These are phyloP conservation scores for Bubo bubo DNA, from an alignment of 2,113 vertebrate genomes.

Conservation along the genomic window DNA sequence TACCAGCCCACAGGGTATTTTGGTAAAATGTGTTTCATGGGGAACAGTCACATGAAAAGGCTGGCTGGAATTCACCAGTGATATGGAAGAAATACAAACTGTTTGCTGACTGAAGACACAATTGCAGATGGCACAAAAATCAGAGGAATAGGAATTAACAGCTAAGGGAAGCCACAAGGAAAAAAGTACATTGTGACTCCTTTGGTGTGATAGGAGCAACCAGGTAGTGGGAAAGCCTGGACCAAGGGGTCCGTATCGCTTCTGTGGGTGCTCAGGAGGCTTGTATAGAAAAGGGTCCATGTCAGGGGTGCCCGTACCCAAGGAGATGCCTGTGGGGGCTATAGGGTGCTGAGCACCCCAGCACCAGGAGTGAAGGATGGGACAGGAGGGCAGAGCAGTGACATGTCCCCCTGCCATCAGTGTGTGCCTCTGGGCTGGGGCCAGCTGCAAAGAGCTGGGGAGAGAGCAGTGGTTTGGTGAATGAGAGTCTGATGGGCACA, in stretches of 20 bases:
- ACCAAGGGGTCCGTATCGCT: background rate
- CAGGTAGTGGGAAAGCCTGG: background rate
- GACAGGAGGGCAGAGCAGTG: background rate
- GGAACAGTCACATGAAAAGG: background rate
- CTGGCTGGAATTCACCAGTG: background rate
- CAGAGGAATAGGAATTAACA: background rate
- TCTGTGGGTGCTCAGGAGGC: background rate
- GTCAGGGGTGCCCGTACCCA: background rate
- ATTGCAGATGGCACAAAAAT: background rate
- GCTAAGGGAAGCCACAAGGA: background rate
- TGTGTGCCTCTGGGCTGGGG: background rate
- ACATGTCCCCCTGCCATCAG: background rate
- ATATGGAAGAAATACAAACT: background rate
- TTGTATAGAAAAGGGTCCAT: background rate
- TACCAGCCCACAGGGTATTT: background rate
- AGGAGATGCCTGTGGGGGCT: background rate
- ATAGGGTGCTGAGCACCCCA: background rate
- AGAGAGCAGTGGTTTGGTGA: background rate
- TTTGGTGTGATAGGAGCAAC: background rate
- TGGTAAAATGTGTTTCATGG: background rate
- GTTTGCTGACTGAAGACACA: background rate
- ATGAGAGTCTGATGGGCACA: background rate
- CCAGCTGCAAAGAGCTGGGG: background rate
- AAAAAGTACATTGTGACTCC: background rate
- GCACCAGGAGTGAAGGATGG: background rate